Conservation (phyloP, 2,888 invertebrate genomes). For the Trilocha varians region DNA sequence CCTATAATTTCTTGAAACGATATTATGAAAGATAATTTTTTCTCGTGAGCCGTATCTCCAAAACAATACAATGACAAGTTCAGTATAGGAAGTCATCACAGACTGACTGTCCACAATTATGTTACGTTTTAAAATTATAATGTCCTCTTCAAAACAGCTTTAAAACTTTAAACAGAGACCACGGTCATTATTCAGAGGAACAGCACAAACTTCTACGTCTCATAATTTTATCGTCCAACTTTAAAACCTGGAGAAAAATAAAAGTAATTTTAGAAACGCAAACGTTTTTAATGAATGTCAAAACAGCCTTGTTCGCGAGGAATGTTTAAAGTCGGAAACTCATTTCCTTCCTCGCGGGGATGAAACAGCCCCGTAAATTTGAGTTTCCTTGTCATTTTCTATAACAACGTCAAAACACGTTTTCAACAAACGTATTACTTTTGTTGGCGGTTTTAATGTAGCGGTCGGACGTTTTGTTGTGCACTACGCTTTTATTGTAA, state of each 20-base stretch:
- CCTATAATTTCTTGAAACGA: no score
- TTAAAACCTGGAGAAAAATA: constrained; percentile 22
- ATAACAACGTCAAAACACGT: constrained; percentile 46
- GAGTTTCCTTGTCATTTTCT: constrained; percentile 45
- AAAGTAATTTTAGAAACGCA: constrained; percentile 29
- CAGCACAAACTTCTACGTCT: no score
- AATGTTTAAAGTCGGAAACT: constrained; percentile 47
- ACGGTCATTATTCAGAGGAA: no score
- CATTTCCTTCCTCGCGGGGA: constrained; percentile 36
- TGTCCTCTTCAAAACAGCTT: no score
- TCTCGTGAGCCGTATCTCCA: no score
- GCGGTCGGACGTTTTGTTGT: background rate
- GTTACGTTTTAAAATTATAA: no score
- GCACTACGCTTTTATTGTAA: background rate
- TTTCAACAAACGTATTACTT: constrained; percentile 34
- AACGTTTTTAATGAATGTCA: constrained; percentile 46
- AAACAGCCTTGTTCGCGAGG: constrained; percentile 37
- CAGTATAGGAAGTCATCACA: no score
- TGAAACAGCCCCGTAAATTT: constrained; percentile 42
- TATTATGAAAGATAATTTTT: no score
- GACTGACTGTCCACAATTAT: no score
- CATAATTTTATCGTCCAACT: background rate
- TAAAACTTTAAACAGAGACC: constrained; percentile 1
- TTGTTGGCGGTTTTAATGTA: constrained; percentile 9
- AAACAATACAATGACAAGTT: no score